Base-by-base conservation (phyloP, 2,888 invertebrate genomes). In the Anaspis maculata region DNA sequence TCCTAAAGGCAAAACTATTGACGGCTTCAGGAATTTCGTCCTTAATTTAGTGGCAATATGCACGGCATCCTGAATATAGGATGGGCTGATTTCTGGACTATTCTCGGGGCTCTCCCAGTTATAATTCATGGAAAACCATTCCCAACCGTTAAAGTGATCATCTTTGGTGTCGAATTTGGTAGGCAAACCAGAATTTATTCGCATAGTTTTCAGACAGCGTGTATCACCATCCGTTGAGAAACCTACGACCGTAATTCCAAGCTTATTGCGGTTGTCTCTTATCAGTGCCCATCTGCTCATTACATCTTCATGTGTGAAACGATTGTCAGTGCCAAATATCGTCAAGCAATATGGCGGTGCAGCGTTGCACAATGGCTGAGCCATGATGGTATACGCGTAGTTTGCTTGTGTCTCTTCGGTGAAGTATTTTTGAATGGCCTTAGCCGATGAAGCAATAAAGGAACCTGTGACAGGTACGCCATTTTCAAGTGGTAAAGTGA, bases 31-130 rank as follows among this genome's bases (percentile, higher is more conserved):
- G 3, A 40, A 12, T 29, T 32, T 26, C 6, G 36, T 42, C 30
- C 34, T 19, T 13, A 42, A 6, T 33, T 40, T 42, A 7, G 39
- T 39, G 7, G 3, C 24, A 10, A 39, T 33, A 16, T 42, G 42
- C n/a, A 39, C 29, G 13, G 39, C 31, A 13, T 42, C 39, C 25
- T 42, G 39, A 13, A 36, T 12, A 15, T 15, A 34, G 9, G 16
- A 29, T 19, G 9, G 9, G 5, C 5, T 6, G n/a, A n/a, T n/a
- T n/a, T n/a, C n/a, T n/a, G n/a, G n/a, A n/a, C n/a, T n/a, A n/a
- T n/a, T n/a, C 19, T 19, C 19, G 5, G 19, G 6, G 11, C 14
- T 15, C 13, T 23, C 14, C 3, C 13, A 4, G 9, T 30, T 11
- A 11, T 26, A 15, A 4, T 16, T 10, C 3, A 16, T 16, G 4